Evolutionary conservation across 2,888 invertebrate genomes (phyloP), one percentile per base, ranked within the genome.

Genomic region (Zootermopsis nevadensis): DNA sequence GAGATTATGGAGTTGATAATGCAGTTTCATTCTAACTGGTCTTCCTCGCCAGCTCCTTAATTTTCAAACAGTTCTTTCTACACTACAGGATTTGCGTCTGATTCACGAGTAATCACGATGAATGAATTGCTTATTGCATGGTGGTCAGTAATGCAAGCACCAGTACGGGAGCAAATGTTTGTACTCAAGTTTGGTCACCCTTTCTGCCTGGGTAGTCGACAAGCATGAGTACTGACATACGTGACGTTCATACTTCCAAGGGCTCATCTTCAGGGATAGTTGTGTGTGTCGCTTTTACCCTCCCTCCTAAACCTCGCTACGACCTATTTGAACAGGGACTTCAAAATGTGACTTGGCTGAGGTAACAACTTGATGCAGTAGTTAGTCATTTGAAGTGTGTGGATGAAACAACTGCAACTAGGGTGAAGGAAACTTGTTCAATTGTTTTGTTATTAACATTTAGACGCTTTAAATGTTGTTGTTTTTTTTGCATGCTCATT

Each of bases 161-260:
- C 74, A 74, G 74, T 74, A 42, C 38, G 31, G 74, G 27, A 74
- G 35, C 33, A 38, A 24, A 38, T 74, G 38, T 38, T 74, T 74
- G 74, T 74, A 27, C 33, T 31, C 74, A 31, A 74, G 74, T 74
- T n/a, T 74, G 35, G n/a, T 74, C 33, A 4, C 4, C 69, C 69
- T 69, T 27, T 60, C 60, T 69, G 33, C 33, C n/a, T 0, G 6
- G 74, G 24, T 35, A 42, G 38, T 24, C 38, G 74, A 38, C 8
- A 33, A 24, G n/a, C 35, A 74, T 74, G 74, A 31, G 33, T 38
- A 74, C 74, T 38, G n/a, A 38, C 10, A n/a, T 31, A 38, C 33
- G 33, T 74, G 53, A 31, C 60, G n/a, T 60, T 77, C 79, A 79
- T 79, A 79, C 79, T 79, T 79, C 66, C 79, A 79, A 66, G 79